phyloP scores from a whole-genome alignment of 2,888 invertebrate genomes.

The Rhynchonema sp. region DNA sequence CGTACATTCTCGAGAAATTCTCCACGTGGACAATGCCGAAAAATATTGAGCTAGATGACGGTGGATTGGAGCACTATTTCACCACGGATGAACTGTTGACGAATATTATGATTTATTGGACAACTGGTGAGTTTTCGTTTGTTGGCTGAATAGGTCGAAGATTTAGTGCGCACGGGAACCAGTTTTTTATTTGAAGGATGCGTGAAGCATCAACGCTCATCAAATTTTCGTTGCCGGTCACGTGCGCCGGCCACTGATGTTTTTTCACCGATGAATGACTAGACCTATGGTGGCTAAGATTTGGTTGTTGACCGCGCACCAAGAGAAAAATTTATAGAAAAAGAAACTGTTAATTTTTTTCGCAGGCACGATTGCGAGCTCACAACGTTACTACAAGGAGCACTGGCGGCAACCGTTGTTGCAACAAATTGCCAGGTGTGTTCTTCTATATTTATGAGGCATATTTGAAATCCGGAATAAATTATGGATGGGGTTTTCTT shows the following conservation, averaged over 20 bases:
- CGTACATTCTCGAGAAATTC: constrained; percentile 75
- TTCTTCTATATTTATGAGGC: too few species aligned
- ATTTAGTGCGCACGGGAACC: not conserved
- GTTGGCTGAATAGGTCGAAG: not conserved
- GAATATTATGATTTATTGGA: constrained; percentile 64
- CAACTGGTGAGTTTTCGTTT: constrained; percentile 33
- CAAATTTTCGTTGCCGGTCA: too few species aligned
- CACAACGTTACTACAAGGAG: constrained; percentile 55
- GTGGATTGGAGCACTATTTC: constrained; percentile 42
- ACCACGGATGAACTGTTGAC: constrained; percentile 51
- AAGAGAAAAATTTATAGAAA: too few species aligned
- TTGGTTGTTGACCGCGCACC: too few species aligned
- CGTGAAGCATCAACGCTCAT: too few species aligned
- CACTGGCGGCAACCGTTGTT: constrained; percentile 10
- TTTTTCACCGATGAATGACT: too few species aligned
- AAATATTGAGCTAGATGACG: constrained; percentile 40
- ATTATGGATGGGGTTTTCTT: too few species aligned
- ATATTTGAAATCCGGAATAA: too few species aligned
- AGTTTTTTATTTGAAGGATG: constrained; percentile 14
- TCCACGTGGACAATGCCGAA: constrained; percentile 44
- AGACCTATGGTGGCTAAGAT: too few species aligned
- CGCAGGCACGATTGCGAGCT: constrained; percentile 52
- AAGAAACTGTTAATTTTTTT: too few species aligned
- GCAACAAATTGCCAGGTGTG: constrained; percentile 6
- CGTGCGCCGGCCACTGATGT: too few species aligned